These are phyloP conservation scores for Manduca sexta DNA, from an alignment of 1,140 invertebrate genomes.

Conservation along the genomic window DNA sequence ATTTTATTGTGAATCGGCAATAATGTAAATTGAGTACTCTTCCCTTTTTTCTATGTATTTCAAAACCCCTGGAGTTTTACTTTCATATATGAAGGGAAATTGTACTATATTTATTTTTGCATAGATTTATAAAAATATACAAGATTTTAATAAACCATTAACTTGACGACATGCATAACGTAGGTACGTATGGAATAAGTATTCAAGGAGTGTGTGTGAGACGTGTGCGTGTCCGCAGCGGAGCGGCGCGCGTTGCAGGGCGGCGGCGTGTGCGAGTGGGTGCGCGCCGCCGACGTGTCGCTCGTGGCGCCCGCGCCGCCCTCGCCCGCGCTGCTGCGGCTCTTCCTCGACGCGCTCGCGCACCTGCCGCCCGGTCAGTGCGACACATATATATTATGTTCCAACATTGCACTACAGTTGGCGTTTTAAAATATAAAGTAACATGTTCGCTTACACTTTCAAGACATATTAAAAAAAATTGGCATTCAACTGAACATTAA, in stretches of 20 bases:
- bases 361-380: conserved; percentile 31
- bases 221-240: conserved; percentile 19
- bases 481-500: neutral
- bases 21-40: too few species aligned
- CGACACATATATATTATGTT: neutral
- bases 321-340: conserved; percentile 25
- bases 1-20: neutral
- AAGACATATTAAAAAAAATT: too few species aligned
- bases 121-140: too few species aligned
- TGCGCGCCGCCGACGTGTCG: conserved; percentile 51
- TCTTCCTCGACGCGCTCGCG: conserved; percentile 36
- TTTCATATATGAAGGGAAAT: too few species aligned
- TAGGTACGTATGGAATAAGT: neutral
- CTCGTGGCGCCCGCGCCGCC: conserved; percentile 44
- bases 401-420: too few species aligned
- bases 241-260: conserved; percentile 31
- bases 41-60: too few species aligned
- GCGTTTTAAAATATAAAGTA: too few species aligned
- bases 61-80: too few species aligned
- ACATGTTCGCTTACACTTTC: too few species aligned
- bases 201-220: neutral
- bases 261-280: conserved; percentile 33
- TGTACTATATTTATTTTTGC: too few species aligned
- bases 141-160: too few species aligned
- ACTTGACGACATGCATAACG: too few species aligned